Evolutionary conservation across 1,140 invertebrate species (phyloP), one percentile per base, ranked within the genome.

Genomic region (Drosophila equinoxialis): DNA sequence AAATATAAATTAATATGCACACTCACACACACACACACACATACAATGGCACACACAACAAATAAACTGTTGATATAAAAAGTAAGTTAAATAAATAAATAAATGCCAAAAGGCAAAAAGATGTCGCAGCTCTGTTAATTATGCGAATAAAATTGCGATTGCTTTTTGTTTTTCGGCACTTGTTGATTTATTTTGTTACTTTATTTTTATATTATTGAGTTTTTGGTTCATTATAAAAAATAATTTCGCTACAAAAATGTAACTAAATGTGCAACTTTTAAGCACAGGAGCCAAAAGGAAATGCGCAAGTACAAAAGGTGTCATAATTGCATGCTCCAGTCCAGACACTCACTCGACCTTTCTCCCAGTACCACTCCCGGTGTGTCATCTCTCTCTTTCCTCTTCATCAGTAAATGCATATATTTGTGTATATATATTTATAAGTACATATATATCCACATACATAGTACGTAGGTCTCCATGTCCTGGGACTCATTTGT

Each of bases 401-500:
- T 10, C 57, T 37, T 33, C 37, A n/a, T 39, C n/a, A 26, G 35
- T 20, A 17, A 42, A 72, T 64, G 71, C 72, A 59, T 72, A 68
- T 55, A 62, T 55, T 68, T 64, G 80, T 81, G 77, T 77, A 73
- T 71, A 68, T 54, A 84, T 77, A 77, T 77, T 73, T 77, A 70
- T 68, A 71, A 13, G 37, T 39, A 39, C 37, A 39, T 39, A 62
- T 68, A 68, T 45, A 17, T 6, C 65, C 73, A 84, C 81, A 77
- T 77, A 77, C 81, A 76, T 68, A 71, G 74, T 86, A 23, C 4
- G 82, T 83, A 86, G 63, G 82, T 85, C 45, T 45, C 65, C 11
- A 23, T 39, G 76, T 57, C 64, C 37, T 37, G 83, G 83, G 79
- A 86, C 83, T 87, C 83, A 86, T 86, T 86, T 87, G 76, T 82